These are phyloP conservation scores for Pangasius mekongensis DNA, from an alignment of 2,797 vertebrate genomes.

Conservation along the genomic window DNA sequence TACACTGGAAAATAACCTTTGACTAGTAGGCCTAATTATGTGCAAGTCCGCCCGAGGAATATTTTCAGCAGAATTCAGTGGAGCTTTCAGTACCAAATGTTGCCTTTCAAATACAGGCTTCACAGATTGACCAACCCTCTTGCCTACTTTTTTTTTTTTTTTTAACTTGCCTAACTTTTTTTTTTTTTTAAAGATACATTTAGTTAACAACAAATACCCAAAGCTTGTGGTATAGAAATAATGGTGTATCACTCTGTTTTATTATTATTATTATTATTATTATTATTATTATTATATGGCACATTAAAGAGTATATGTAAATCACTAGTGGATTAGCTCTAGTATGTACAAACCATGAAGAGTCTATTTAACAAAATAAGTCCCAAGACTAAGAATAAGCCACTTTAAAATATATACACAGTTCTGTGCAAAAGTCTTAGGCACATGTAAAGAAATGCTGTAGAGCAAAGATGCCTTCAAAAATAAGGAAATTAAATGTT, in stretches of 20 bases:
- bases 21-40: constrained; percentile 11
- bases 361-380: neutral
- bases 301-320: neutral
- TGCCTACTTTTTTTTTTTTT: neutral
- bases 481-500: too few relatives aligned
- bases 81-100: neutral
- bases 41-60: neutral
- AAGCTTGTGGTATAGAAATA: neutral
- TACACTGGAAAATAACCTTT: neutral
- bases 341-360: neutral
- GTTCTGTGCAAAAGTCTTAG: too few relatives aligned
- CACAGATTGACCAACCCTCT: neutral
- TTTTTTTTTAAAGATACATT: neutral
- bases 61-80: constrained; percentile 10
- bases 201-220: neutral
- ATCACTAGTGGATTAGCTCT: neutral
- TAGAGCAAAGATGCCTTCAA: too few relatives aligned
- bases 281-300: neutral
- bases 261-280: neutral
- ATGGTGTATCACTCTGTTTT: neutral
- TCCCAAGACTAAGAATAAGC: neutral
- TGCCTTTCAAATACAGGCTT: neutral
- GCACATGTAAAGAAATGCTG: too few relatives aligned
- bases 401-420: neutral
- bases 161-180: too few relatives aligned